Conservation (phyloP, 1,140 invertebrate genomes). For the Cheumatopsyche charites region DNA sequence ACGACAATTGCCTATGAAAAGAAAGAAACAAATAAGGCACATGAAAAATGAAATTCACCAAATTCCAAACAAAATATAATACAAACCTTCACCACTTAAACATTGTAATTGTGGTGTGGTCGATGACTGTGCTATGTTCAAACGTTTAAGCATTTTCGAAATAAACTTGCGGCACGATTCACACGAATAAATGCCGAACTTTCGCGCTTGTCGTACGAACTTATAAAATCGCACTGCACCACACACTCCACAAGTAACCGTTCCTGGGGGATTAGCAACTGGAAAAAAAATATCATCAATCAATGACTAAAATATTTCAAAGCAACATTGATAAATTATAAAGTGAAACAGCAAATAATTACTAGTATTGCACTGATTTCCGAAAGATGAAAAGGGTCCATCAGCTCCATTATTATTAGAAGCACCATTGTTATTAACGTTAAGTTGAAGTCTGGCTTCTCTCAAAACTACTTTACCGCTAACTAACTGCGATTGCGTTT, state of each 20-base stretch:
- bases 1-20: slow-evolving; percentile 65
- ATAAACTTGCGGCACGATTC: slow-evolving; percentile 87
- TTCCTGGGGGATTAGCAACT: slow-evolving; percentile 64
- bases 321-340: slow-evolving; percentile 15
- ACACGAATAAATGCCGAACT: slow-evolving; percentile 84
- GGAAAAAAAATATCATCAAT: no score
- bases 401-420: slow-evolving; percentile 65
- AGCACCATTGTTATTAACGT: slow-evolving; percentile 51
- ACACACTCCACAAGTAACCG: slow-evolving; percentile 80
- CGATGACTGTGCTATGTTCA: slow-evolving; percentile 64
- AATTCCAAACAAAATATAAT: not conserved
- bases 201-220: slow-evolving; percentile 76
- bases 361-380: slow-evolving; percentile 51
- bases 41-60: not conserved
- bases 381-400: slow-evolving; percentile 58
- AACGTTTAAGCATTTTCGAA: slow-evolving; percentile 75
- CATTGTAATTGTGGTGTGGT: slow-evolving; percentile 67
- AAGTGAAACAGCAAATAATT: slow-evolving; percentile 42
- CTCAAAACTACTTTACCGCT: slow-evolving; percentile 73
- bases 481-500: slow-evolving; percentile 56
- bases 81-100: slow-evolving; percentile 69
- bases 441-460: slow-evolving; percentile 71
- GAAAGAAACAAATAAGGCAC: not conserved
- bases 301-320: slow-evolving; percentile 29
- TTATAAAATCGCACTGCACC: slow-evolving; percentile 76